Evolutionary conservation across 1,140 invertebrate species (phyloP).

Genomic region (Nilaparvata lugens): DNA sequence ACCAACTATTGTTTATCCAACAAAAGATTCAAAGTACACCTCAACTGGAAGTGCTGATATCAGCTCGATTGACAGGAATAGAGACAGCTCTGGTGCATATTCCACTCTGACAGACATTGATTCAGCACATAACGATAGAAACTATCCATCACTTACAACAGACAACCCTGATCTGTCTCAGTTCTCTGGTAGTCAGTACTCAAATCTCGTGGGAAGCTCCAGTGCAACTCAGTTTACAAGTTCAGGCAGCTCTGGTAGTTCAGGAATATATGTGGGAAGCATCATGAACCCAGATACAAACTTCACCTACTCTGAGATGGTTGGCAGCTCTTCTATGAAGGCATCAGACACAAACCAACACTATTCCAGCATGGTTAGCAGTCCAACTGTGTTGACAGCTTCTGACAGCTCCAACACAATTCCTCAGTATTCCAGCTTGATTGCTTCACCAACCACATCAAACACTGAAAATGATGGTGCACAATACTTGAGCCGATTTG

Average conservation of each 20-base stretch:
- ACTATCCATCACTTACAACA: not conserved
- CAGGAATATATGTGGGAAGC: not conserved
- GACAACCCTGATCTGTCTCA: not conserved
- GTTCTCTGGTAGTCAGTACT: not conserved
- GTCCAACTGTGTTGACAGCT: too few species aligned
- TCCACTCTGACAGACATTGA: constrained; percentile 15
- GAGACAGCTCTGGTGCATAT: not conserved
- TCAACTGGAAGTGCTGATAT: not conserved
- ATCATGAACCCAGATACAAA: too few species aligned
- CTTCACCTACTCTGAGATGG: too few species aligned
- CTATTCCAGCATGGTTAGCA: not conserved
- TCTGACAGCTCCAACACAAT: too few species aligned
- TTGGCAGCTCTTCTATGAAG: not conserved
- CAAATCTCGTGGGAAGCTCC: not conserved
- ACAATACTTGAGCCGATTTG: too few species aligned
- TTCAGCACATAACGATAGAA: not conserved
- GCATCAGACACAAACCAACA: not conserved
- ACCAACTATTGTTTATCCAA: not conserved
- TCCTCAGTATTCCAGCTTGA: constrained; percentile 11
- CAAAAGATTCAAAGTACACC: not conserved
- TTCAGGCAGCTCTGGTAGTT: not conserved
- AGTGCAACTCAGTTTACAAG: not conserved
- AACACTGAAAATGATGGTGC: not conserved
- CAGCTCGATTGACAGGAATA: not conserved
- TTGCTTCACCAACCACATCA: not conserved